These are phyloP conservation scores for Lucilia cuprina DNA, from an alignment of 1,140 invertebrate species.

Conservation along the genomic window DNA sequence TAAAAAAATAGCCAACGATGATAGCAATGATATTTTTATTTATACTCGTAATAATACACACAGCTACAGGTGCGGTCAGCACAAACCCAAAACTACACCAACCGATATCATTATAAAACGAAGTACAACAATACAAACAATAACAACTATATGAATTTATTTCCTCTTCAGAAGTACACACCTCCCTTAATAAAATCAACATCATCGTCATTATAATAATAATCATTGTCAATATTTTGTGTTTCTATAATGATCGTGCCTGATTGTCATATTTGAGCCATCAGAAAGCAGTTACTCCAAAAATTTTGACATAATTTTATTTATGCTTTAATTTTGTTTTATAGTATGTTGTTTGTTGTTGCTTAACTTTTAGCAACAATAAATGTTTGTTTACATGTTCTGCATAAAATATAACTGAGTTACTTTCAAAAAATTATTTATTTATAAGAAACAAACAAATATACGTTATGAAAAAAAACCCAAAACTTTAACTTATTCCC, in stretches of 20 bases:
- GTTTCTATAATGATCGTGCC: neutral
- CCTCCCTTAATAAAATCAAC: neutral
- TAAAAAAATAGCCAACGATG: neutral
- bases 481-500: too few species aligned
- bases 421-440: neutral
- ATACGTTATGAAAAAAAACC: neutral
- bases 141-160: neutral
- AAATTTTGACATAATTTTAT: conserved; percentile 16
- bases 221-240: neutral
- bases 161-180: neutral
- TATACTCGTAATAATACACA: neutral
- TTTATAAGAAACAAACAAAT: neutral
- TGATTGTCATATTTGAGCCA: neutral
- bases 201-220: neutral
- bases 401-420: neutral
- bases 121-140: neutral
- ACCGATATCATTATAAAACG: neutral
- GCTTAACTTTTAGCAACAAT: neutral
- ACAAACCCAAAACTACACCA: neutral
- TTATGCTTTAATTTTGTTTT: neutral
- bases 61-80: neutral
- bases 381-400: conserved; percentile 1
- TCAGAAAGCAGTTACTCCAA: neutral
- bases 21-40: neutral
- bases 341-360: neutral